Evolutionary conservation across 2,888 invertebrate species (phyloP).

Genomic region (Pinctada fucata): DNA sequence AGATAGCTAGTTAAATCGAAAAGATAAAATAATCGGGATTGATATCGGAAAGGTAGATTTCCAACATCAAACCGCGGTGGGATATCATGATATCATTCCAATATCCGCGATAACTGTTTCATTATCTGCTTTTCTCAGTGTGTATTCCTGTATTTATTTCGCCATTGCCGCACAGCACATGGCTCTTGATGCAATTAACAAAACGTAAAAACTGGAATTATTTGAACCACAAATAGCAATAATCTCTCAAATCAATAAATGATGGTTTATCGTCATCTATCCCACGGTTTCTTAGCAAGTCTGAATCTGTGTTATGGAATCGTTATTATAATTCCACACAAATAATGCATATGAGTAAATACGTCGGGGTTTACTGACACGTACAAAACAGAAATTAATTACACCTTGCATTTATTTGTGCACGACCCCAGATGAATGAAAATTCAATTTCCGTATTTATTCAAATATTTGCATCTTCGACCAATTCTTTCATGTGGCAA

Average conservation of each 20-base stretch:
- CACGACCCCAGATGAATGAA: constrained; percentile 1
- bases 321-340: not conserved
- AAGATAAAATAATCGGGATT: not conserved
- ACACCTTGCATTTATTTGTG: not conserved
- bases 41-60: not conserved
- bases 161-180: constrained; percentile 7
- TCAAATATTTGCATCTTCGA: constrained; percentile 7
- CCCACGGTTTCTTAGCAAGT: constrained; percentile 1
- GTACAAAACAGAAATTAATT: not conserved
- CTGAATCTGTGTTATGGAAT: not conserved
- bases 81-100: not conserved
- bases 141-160: not conserved
- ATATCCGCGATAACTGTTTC: not conserved
- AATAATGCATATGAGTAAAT: not conserved
- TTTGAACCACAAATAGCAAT: constrained; percentile 4
- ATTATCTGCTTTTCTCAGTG: constrained; percentile 19
- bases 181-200: constrained; percentile 26
- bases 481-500: not conserved
- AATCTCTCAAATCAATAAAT: constrained; percentile 15
- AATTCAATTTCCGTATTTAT: constrained; percentile 10
- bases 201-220: not conserved
- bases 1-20: not conserved
- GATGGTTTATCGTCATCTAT: constrained; percentile 3
- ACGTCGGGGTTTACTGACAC: not conserved
- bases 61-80: not conserved